Evolutionary conservation across 2,113 vertebrate genomes (phyloP).

Genomic region (Gavialis gangeticus): DNA sequence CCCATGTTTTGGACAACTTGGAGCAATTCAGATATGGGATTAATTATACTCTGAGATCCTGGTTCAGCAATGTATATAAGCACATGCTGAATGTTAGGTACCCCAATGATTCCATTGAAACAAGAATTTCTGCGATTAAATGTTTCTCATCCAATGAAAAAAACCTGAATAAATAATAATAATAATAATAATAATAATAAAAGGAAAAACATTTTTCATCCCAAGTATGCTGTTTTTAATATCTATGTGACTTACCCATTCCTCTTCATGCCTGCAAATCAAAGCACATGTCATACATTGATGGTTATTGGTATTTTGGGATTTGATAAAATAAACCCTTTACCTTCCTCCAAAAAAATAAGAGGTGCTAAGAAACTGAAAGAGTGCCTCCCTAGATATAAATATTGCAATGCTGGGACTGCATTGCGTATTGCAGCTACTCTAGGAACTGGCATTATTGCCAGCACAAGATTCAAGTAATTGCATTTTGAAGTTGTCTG

Average conservation of each 20-base stretch:
- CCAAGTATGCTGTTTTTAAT: not conserved
- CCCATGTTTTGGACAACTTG: not conserved
- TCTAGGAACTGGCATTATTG: not conserved
- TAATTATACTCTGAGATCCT: not conserved
- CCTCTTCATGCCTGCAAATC: not conserved
- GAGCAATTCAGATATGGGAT: not conserved
- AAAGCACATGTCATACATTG: not conserved
- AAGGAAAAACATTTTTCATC: not conserved
- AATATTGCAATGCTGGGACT: rapidly evolving
- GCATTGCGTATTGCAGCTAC: not conserved
- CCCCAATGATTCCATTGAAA: not conserved
- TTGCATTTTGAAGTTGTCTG: not conserved
- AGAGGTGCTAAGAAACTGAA: not conserved
- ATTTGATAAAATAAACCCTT: not conserved
- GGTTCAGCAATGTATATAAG: not conserved
- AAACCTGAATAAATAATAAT: rapidly evolving
- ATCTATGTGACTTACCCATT: not conserved
- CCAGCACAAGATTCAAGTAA: not conserved
- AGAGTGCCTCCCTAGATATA: not conserved
- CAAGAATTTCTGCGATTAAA: not conserved
- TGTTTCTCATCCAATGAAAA: not conserved
- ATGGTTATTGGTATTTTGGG: not conserved
- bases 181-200: too few species aligned
- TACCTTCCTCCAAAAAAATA: not conserved
- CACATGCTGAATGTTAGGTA: not conserved